A percentile compares a stretch with the other conserved stretches of the same genome.
Conservation (phyloP, 1,140 invertebrate genomes). For the Zaprionus capensis region DNA sequence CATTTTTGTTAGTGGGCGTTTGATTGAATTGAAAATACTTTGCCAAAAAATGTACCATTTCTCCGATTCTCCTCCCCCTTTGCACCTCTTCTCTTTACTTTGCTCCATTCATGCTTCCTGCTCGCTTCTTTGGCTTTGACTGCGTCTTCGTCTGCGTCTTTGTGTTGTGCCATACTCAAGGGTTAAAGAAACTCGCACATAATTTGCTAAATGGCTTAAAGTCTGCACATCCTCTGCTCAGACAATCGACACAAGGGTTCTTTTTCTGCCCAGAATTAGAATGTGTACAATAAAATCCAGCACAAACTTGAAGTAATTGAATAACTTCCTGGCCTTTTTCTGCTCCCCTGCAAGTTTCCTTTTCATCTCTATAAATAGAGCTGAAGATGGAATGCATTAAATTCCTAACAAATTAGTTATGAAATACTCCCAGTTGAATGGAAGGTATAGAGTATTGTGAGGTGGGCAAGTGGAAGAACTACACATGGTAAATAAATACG, state of each 20-base stretch:
- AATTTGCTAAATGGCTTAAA: conserved; percentile 79
- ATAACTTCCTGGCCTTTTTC: conserved; percentile 1
- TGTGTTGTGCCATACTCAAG: conserved; percentile 51
- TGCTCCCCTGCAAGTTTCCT: background rate
- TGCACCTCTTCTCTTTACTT: background rate
- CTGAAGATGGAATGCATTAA: background rate
- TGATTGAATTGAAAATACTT: conserved; percentile 80
- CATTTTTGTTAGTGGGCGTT: conserved; percentile 65
- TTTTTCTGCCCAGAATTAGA: conserved; percentile 23
- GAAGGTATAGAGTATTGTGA: too few relatives aligned
- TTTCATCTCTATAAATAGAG: conserved; percentile 1
- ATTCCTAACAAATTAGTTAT: background rate
- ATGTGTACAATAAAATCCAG: conserved; percentile 6
- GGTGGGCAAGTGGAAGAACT: too few relatives aligned
- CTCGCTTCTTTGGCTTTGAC: background rate
- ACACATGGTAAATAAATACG: too few relatives aligned
- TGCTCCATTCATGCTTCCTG: background rate
- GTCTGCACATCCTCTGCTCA: conserved; percentile 32
- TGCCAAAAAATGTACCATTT: conserved; percentile 65
- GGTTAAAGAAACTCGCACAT: conserved; percentile 66
- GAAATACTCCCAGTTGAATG: too few relatives aligned
- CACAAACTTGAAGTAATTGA: conserved; percentile 37
- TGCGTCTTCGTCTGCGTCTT: conserved; percentile 28
- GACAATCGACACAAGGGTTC: conserved; percentile 27
- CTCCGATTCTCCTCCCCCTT: background rate